Evolutionary conservation across 2,113 vertebrate species (phyloP).

Genomic region (Fregetta grallaria): DNA sequence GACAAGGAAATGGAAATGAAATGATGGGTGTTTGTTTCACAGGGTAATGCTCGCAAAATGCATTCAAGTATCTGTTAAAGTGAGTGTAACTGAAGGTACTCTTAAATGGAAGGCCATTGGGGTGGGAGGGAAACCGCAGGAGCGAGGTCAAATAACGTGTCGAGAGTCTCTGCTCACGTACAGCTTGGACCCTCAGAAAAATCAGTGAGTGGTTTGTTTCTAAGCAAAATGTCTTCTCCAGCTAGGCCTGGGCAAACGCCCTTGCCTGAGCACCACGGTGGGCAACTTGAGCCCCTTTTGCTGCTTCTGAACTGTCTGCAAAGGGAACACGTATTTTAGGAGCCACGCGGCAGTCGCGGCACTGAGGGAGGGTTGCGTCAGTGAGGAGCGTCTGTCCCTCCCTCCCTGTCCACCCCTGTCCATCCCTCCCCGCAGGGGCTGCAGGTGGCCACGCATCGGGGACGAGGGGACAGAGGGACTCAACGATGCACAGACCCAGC

Average conservation of each 20-base stretch:
- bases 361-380: neutral
- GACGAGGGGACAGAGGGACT: neutral
- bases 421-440: neutral
- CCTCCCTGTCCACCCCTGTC: neutral
- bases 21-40: conserved; percentile 67
- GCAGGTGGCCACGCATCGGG: neutral
- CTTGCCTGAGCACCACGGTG: neutral
- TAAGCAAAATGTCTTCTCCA: neutral
- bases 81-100: conserved; percentile 1
- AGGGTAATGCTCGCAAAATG: conserved; percentile 53
- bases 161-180: neutral
- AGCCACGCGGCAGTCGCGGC: rapidly evolving
- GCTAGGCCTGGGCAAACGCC: neutral
- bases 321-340: neutral
- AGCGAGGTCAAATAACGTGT: neutral
- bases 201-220: neutral
- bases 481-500: neutral
- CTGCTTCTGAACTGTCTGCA: neutral
- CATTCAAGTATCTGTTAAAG: conserved; percentile 35
- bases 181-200: neutral
- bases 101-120: neutral
- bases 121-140: neutral
- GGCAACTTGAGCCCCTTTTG: neutral
- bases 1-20: conserved; percentile 71
- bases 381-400: rapidly evolving